phyloP scores from a whole-genome alignment of 2,888 invertebrate genomes.

The Plemyria rubiginata region DNA sequence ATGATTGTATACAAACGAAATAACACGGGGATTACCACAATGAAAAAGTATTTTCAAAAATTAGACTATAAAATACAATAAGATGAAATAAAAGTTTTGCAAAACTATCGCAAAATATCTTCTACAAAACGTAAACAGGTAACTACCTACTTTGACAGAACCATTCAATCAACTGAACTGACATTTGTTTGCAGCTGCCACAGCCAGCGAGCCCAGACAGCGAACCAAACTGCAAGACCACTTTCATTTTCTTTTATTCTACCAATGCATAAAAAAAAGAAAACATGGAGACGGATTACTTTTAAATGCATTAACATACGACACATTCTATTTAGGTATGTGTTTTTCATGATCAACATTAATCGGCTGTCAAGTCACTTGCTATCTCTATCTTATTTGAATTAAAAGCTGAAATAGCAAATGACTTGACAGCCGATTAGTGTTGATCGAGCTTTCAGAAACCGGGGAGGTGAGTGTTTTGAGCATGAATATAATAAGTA shows the following conservation, averaged over 20 bases:
- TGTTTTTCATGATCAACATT: too few species aligned
- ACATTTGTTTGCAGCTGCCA: slow-evolving; percentile 72
- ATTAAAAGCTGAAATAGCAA: too few species aligned
- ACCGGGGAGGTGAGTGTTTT: too few species aligned
- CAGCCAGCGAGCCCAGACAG: not conserved
- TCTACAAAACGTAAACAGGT: slow-evolving; percentile 84
- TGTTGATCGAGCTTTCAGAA: too few species aligned
- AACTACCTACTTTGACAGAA: slow-evolving; percentile 83
- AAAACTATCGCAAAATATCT: slow-evolving; percentile 83
- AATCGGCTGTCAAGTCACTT: too few species aligned
- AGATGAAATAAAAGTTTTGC: slow-evolving; percentile 77
- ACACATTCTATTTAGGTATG: too few species aligned
- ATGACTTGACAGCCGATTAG: too few species aligned
- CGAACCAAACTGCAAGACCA: slow-evolving; percentile 55
- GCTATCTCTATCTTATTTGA: too few species aligned
- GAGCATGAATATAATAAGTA: too few species aligned
- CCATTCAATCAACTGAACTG: slow-evolving; percentile 72
- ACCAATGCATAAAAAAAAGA: too few species aligned
- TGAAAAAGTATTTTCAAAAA: slow-evolving; percentile 67
- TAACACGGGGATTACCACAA: slow-evolving; percentile 70
- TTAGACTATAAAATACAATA: slow-evolving; percentile 77
- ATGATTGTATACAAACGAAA: slow-evolving; percentile 64
- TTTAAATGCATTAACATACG: too few species aligned
- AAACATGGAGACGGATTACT: too few species aligned
- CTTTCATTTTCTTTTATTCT: slow-evolving; percentile 62